Base-by-base conservation (phyloP, 2,113 vertebrate genomes). In the Prietella phreatophila region DNA sequence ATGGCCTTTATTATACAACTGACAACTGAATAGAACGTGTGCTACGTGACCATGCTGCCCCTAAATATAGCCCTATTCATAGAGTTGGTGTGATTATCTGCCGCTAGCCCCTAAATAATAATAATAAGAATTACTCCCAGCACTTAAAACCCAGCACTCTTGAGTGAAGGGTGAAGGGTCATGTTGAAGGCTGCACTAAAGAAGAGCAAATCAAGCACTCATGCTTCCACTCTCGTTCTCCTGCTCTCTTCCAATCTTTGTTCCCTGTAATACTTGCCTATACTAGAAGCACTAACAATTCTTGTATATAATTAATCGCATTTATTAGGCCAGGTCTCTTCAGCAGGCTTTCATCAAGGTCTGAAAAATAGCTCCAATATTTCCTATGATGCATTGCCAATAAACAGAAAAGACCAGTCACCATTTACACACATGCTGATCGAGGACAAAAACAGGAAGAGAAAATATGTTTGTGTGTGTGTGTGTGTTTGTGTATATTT, bases 71-170 rank as follows among this genome's bases (percentile, higher is more conserved):
- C 75, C 58, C 69, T 80, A 83, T 90, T 92, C 76, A 86, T 76
- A 85, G 33, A 82, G 87, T 53, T 71, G 79, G 83, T 88, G 83
- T 78, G 89, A 92, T 90, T 90, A 90, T 80, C 61, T 39, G 83
- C 56, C 20, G 67, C 30, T 7, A 81, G 79, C 86, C 87, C 55
- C 75, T 55, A 89, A 90, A 90, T 91, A 91, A 87, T 78, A 78
- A 71, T 86, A 78, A 88, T 86, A 93, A 86, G 75, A 90, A 91
- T 92, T 89, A 86, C 85, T 88, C 50, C 53, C n/a, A n/a, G n/a
- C n/a, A 53, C 67, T 71, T 85, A 33, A 79, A 82, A 84, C 30
- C 53, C 47, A 79, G 86, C 75, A 17, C 73, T 86, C 27, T 83
- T 39, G n/a, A 88, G 83, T 87, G 73, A 88, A 86, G 75, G 75